These are phyloP conservation scores for Brevimyrus niger DNA, from an alignment of 2,113 vertebrate species.

Conservation along the genomic window DNA sequence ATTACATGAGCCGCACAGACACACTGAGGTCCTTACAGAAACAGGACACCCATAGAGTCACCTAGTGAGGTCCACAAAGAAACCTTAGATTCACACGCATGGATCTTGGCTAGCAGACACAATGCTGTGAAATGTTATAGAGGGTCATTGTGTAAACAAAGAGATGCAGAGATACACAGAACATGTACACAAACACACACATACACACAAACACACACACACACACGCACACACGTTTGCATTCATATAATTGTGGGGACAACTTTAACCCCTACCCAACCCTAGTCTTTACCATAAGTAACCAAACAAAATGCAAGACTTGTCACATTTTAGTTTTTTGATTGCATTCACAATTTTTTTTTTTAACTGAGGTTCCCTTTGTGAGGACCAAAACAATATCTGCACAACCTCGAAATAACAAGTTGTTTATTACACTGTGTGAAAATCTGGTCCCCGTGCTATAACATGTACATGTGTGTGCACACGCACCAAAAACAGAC, in stretches of 20 bases:
- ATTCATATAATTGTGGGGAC: not conserved
- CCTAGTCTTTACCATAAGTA: not conserved
- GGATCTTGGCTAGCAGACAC: not conserved
- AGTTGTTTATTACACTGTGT: not conserved
- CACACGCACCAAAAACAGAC: slow-evolving; percentile 25
- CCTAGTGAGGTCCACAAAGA: not conserved
- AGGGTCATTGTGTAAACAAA: not conserved
- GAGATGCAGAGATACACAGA: not conserved
- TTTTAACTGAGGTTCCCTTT: not conserved
- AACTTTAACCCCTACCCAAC: not conserved
- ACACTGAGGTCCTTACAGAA: not conserved
- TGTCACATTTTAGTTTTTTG: not conserved
- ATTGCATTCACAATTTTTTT: not conserved
- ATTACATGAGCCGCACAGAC: not conserved
- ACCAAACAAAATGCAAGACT: not conserved
- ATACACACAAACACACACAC: not conserved
- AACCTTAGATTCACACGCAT: not conserved
- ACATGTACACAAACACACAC: not conserved
- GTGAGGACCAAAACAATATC: not conserved
- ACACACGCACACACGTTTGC: not conserved
- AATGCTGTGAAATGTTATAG: not conserved
- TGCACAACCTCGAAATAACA: not conserved
- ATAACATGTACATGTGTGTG: not conserved
- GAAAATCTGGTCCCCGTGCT: not conserved
- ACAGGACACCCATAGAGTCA: not conserved